Evolutionary conservation across 2,113 vertebrate species (phyloP), one percentile per base, ranked within the genome.

Genomic region (Menura novaehollandiae): DNA sequence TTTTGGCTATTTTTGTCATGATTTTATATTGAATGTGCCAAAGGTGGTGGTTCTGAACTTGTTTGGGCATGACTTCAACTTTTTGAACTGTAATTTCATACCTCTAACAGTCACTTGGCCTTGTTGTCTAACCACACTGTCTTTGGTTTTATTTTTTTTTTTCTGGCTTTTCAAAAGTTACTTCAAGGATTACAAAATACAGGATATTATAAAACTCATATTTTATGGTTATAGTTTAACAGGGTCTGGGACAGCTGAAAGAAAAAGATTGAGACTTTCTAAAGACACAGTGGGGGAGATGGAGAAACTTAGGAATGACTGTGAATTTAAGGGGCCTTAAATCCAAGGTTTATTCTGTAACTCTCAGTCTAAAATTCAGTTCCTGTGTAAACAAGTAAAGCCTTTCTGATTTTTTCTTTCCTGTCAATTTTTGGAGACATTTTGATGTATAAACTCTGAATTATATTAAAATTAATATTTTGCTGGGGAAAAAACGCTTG

Each of bases 121-220:
- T 75, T 83, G 47, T 93, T 75, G 67, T 88, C 94, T 60, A 85
- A 81, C 79, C 85, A 72, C 69, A 46, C 8, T 68, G 80, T 85
- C 82, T 85, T 72, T 60, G 32, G 37, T 8, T 78, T 47, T 74
- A 4, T 72, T 86, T 75, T 47, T 55, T 19, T 39, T 13, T n/a
- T 66, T 39, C 63, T 93, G 60, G 32, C 85, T 76, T 90, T 88
- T 90, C 21, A 53, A n/a, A 82, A 94, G 49, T 76, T 93, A 76
- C 32, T 96, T 93, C 47, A 74, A 85, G 37, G 44, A 83, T 96
- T 90, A 76, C 86, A 79, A 93, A 93, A 52, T n/a, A 60, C 53
- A 88, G 66, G 74, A 66, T 95, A 85, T 60, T 76, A 32, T 72
- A 93, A 60, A 95, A 82, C 62, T 95, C 26, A 1, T 62, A 56